Conservation (phyloP, 2,113 vertebrate genomes). For the Pavo muticus region DNA sequence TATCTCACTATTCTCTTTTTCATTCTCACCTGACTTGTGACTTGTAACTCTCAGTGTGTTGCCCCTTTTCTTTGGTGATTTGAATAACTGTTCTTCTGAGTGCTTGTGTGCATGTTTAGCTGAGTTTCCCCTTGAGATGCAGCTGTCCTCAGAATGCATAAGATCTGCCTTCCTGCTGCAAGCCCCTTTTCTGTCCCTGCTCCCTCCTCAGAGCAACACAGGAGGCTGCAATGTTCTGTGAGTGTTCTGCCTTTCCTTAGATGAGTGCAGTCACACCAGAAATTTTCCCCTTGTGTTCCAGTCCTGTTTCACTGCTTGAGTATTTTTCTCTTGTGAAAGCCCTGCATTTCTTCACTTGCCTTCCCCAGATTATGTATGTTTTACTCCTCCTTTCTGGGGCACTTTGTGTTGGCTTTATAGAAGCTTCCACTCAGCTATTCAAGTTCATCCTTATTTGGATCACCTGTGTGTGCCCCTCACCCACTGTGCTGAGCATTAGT, state of each 20-base stretch:
- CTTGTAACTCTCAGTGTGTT: background rate
- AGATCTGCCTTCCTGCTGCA: conserved; percentile 1
- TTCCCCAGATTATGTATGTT: conserved; percentile 30
- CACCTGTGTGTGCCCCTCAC: background rate
- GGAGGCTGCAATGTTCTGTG: conserved; percentile 62
- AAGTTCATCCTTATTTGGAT: background rate
- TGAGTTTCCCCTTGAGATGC: conserved; percentile 8
- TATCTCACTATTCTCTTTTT: background rate
- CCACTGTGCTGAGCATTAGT: background rate
- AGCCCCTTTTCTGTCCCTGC: background rate
- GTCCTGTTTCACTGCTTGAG: conserved; percentile 12
- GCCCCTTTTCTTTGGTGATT: background rate
- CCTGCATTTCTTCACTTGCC: background rate
- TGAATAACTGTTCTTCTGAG: background rate
- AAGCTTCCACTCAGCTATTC: background rate
- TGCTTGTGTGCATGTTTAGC: conserved; percentile 69
- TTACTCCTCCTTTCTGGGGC: conserved; percentile 14
- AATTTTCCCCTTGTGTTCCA: conserved; percentile 74
- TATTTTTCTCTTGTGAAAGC: conserved; percentile 27
- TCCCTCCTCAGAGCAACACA: background rate
- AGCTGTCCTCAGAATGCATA: background rate
- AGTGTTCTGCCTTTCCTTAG: conserved; percentile 63
- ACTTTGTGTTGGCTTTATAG: conserved; percentile 14
- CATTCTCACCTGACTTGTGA: background rate
- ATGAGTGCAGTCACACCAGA: conserved; percentile 75